phyloP scores from a whole-genome alignment of 2,888 invertebrate species.

The Volucella inanis region DNA sequence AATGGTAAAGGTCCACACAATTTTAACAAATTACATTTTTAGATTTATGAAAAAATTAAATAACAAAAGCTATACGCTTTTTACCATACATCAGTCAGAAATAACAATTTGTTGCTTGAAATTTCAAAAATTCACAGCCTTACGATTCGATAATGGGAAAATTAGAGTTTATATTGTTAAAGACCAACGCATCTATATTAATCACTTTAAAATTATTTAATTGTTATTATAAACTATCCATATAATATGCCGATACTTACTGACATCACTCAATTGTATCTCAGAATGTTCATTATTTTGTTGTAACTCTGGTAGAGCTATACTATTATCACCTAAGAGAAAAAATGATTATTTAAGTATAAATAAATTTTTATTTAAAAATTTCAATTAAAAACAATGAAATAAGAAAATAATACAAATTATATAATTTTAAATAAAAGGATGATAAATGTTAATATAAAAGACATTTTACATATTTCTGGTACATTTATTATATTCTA shows the following conservation, averaged over 20 bases:
- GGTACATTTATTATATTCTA: no score
- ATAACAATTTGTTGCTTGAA: no score
- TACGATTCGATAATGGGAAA: background rate
- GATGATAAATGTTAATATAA: no score
- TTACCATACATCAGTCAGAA: no score
- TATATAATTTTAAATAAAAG: background rate
- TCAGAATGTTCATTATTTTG: slow-evolving; percentile 59
- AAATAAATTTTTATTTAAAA: background rate
- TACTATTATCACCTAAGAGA: slow-evolving; percentile 44
- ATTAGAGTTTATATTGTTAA: background rate
- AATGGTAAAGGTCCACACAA: no score
- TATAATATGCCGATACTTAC: slow-evolving; percentile 45
- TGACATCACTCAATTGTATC: slow-evolving; percentile 65
- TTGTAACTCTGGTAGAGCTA: slow-evolving; percentile 39
- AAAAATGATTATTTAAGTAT: background rate
- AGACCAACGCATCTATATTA: background rate
- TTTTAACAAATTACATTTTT: no score
- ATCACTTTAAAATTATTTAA: background rate
- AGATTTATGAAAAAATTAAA: no score
- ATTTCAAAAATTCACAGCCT: background rate
- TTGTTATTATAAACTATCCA: background rate
- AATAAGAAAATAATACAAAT: background rate
- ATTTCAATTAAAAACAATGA: background rate
- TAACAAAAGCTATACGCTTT: no score
- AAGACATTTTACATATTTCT: no score